Evolutionary conservation across 2,113 vertebrate species (phyloP), one percentile per base, ranked within the genome.

Genomic region (Marcusenius ussheri): DNA sequence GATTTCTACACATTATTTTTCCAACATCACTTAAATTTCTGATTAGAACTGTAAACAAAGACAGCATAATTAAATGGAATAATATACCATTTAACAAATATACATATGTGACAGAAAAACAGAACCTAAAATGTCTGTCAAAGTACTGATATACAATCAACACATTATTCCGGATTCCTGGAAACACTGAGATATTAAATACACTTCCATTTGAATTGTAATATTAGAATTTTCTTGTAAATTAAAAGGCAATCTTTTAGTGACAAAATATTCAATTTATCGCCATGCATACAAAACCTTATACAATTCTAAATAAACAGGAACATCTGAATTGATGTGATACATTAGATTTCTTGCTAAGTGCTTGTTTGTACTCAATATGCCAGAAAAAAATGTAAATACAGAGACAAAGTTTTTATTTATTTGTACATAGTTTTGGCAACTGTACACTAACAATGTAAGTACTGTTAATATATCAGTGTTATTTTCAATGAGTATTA

Each of bases 371-470:
- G 89, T 35, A 80, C 91, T 91, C 90, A 92, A 90, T 91, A 27
- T 94, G 24, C 27, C 83, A 50, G 91, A 92, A 93, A 47, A 17
- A 85, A 88, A 90, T 47, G 86, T 42, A 88, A 84, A 74, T 42
- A 66, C 53, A 47, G 17, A 77, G 87, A 89, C 49, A 88, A 89
- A 10, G 80, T 85, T 2, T 83, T 74, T 94, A 95, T 94, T 94
- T 95, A 94, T 95, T 94, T 95, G 92, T 94, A 94, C 89, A 46
- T 47, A 87, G 70, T 51, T 45, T 70, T 88, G 50, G 74, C 84
- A 27, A 89, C 51, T 89, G 70, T 90, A 88, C 51, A 47, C 87
- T 89, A 15, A 88, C 2, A 24, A 90, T 95, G 94, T 95, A 92
- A 92, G 94, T 93, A 91, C 88, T 89, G 88, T 89, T 53, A 83